Conservation (phyloP, 1,140 invertebrate genomes). For the Procambarus virginalis region DNA sequence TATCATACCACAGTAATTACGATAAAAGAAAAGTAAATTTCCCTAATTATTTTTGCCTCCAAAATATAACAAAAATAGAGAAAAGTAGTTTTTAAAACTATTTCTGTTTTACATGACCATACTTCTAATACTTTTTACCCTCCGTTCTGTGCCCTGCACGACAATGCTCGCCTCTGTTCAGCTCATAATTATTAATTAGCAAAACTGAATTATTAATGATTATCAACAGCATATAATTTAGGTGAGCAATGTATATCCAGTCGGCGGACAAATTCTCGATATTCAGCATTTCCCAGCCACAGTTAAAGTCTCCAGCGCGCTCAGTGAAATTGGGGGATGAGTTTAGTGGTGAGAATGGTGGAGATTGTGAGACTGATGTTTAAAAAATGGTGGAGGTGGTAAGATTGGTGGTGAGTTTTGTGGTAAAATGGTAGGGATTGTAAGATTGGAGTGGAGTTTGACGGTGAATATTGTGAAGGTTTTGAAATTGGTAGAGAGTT, state of each 20-base stretch:
- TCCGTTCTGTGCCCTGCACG: neutral
- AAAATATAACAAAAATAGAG: no score
- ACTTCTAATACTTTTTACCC: no score
- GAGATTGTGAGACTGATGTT: neutral
- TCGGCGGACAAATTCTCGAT: no score
- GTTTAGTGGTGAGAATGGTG: neutral
- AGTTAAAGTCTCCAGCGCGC: neutral
- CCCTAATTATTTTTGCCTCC: no score
- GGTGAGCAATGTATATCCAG: no score
- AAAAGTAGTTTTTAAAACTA: no score
- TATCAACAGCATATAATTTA: neutral
- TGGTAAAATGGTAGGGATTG: neutral
- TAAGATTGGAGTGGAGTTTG: neutral
- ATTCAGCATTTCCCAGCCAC: neutral
- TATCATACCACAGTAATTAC: no score
- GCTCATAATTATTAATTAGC: neutral
- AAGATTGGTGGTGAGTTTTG: neutral
- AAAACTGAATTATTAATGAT: conserved; percentile 1
- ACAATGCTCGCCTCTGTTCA: neutral
- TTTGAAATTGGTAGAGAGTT: neutral
- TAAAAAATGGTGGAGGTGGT: neutral
- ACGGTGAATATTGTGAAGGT: neutral
- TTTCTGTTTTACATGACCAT: no score
- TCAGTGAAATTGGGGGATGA: neutral
- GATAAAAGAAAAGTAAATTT: no score